Percentiles rank a stretch among this genome's conserved stretches.
Conservation (phyloP, 2,888 invertebrate species). For the Callimorpha dominula region DNA sequence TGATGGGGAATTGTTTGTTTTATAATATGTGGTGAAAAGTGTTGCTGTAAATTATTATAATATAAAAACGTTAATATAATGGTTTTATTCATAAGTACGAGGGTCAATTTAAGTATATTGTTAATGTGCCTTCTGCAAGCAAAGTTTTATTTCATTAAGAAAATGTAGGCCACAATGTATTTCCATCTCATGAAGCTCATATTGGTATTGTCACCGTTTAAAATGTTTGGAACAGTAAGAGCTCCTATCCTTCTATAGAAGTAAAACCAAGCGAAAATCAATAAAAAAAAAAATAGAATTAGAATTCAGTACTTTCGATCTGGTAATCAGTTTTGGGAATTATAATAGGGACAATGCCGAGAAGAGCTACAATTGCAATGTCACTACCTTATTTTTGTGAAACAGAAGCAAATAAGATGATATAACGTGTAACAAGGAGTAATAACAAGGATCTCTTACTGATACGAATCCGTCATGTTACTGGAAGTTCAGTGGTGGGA, state of each 20-base stretch:
- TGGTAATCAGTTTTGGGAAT: background rate
- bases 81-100: background rate
- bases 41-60: background rate
- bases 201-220: background rate
- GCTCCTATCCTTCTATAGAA: background rate
- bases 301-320: background rate
- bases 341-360: background rate
- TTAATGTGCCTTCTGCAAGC: constrained; percentile 25
- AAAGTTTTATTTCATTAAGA: constrained; percentile 6
- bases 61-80: too few relatives aligned
- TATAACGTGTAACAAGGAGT: background rate
- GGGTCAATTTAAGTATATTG: too few relatives aligned
- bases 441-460: background rate
- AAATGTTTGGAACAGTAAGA: background rate
- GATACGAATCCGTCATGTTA: background rate
- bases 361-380: background rate
- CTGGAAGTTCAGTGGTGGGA: too few relatives aligned
- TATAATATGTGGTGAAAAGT: background rate
- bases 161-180: background rate
- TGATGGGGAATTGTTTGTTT: too few relatives aligned
- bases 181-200: background rate
- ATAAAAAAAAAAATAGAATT: background rate
- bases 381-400: background rate
- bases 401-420: background rate
- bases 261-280: too few relatives aligned